A percentile compares a stretch with the other conserved stretches of the same genome.
These are phyloP conservation scores for Apis cerana DNA, from an alignment of 1,140 invertebrate species.

Conservation along the genomic window DNA sequence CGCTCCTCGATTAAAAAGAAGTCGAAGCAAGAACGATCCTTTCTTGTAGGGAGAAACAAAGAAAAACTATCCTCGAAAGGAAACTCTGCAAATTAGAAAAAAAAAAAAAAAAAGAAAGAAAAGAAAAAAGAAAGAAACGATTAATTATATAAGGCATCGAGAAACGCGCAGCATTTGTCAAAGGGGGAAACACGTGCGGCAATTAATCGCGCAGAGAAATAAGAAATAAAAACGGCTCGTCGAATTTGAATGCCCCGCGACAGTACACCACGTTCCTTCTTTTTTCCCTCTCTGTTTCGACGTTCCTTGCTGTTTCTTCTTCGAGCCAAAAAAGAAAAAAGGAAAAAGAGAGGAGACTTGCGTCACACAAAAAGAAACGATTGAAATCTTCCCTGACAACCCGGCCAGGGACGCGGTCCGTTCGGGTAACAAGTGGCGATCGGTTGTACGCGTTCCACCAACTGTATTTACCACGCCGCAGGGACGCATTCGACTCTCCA, in stretches of 20 bases:
- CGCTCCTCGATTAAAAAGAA: too few species aligned
- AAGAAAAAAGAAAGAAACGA: too few species aligned
- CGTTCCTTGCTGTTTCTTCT: neutral
- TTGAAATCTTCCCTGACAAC: conserved; percentile 65
- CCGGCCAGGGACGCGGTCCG: conserved; percentile 48
- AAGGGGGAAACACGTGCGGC: too few species aligned
- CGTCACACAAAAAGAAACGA: conserved; percentile 48
- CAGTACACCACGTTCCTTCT: neutral
- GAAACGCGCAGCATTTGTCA: neutral
- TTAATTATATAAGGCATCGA: neutral
- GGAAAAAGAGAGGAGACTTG: conserved; percentile 26
- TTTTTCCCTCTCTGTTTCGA: neutral
- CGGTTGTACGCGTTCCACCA: conserved; percentile 49
- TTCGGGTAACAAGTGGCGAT: conserved; percentile 64
- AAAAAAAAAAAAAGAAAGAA: too few species aligned
- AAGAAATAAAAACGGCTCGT: neutral
- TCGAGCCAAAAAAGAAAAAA: conserved; percentile 20
- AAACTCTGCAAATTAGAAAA: neutral
- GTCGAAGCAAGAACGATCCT: neutral
- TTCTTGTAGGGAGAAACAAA: neutral
- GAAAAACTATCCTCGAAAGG: neutral
- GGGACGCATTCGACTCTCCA: neutral
- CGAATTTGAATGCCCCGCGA: conserved; percentile 7
- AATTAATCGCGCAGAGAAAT: neutral
- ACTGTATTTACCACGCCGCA: conserved; percentile 25